These are phyloP conservation scores for Pangasianodon gigas DNA, from an alignment of 2,113 vertebrate genomes.

Conservation along the genomic window DNA sequence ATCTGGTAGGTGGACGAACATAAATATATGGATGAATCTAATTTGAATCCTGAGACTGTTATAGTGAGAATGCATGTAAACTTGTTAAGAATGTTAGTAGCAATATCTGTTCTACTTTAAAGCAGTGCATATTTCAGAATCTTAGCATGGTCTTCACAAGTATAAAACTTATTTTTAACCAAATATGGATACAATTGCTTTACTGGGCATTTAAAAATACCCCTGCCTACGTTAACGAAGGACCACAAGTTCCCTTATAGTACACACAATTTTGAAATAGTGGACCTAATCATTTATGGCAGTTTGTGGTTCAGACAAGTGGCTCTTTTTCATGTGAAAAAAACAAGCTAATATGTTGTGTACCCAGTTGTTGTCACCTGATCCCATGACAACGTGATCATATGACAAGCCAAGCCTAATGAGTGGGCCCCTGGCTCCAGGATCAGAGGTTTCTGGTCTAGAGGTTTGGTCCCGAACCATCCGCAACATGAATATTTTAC, in stretches of 20 bases:
- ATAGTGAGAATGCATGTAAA: background rate
- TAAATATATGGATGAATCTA: background rate
- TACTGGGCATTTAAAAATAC: constrained; percentile 8
- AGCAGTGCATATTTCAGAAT: background rate
- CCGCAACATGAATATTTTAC: constrained; percentile 69
- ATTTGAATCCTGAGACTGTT: background rate
- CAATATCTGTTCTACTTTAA: background rate
- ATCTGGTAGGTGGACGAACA: background rate
- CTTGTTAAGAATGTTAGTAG: background rate
- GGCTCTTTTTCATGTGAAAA: constrained; percentile 42
- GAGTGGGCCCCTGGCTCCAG: constrained; percentile 36
- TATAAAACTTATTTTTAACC: background rate
- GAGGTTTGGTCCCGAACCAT: constrained; percentile 50
- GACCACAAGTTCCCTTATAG: constrained; percentile 34
- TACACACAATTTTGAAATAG: constrained; percentile 29
- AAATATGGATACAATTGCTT: constrained; percentile 25
- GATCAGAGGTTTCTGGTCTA: constrained; percentile 45
- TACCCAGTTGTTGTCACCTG: constrained; percentile 62
- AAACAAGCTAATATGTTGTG: constrained; percentile 51
- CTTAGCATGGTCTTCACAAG: background rate
- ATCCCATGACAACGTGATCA: constrained; percentile 61
- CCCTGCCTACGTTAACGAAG: background rate
- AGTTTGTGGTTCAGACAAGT: constrained; percentile 41
- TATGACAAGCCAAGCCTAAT: constrained; percentile 41
- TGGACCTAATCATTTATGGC: constrained; percentile 30